phyloP scores from a whole-genome alignment of 92 coral and sea anemone species.

The Isaurus tuberculatus region DNA sequence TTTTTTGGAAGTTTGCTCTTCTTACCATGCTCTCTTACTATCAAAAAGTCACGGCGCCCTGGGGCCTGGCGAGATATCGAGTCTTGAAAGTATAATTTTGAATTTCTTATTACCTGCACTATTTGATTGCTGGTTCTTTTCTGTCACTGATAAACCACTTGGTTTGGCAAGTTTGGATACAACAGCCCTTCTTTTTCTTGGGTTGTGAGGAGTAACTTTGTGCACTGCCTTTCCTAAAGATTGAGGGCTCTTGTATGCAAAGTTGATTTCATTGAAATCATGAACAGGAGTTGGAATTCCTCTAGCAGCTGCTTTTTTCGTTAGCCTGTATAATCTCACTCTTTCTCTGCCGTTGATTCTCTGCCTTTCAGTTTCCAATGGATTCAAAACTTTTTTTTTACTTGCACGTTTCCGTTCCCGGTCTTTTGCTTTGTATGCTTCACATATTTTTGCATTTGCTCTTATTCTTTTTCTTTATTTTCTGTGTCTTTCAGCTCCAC shows the following conservation, averaged over 20 bases:
- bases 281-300: constrained; percentile 15
- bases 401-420: constrained; percentile 47
- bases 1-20: constrained; percentile 44
- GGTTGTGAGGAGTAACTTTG: constrained; percentile 55
- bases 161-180: constrained; percentile 43
- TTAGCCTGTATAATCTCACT: constrained; percentile 42
- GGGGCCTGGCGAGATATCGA: constrained; percentile 61
- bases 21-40: constrained; percentile 50
- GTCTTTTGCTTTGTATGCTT: constrained; percentile 53
- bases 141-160: constrained; percentile 21
- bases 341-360: constrained; percentile 50
- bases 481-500: constrained; percentile 62
- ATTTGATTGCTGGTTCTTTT: constrained; percentile 25
- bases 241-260: constrained; percentile 60
- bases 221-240: constrained; percentile 56
- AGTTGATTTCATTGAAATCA: constrained; percentile 5
- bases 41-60: constrained; percentile 66
- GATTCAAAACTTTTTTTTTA: constrained; percentile 48
- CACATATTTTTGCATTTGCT: constrained; percentile 52
- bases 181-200: constrained; percentile 57
- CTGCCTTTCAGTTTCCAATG: constrained; percentile 48
- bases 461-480: constrained; percentile 45
- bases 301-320: constrained; percentile 43
- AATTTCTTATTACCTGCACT: constrained; percentile 30
- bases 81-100: constrained; percentile 44